Percentiles rank a stretch among this genome's conserved stretches.
Evolutionary conservation across 1,140 invertebrate genomes (phyloP).

Genomic region (Glossosoma conforme): DNA sequence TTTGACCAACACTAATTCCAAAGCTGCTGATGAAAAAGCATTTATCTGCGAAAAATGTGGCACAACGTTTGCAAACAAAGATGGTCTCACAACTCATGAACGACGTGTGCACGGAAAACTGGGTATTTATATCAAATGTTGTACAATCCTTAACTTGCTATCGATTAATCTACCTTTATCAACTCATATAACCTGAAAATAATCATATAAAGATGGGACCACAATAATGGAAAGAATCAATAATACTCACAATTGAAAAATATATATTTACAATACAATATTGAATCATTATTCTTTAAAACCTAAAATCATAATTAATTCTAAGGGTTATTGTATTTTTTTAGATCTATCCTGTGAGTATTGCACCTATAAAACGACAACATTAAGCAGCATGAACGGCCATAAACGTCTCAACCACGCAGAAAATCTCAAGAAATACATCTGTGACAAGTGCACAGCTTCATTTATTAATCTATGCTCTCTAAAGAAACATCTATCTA

Average conservation of each 20-base stretch:
- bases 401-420: slow-evolving; percentile 15
- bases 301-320: too few relatives aligned
- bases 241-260: too few relatives aligned
- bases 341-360: slow-evolving; percentile 17
- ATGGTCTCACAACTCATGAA: slow-evolving; percentile 14
- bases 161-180: too few relatives aligned
- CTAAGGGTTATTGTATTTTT: too few relatives aligned
- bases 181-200: too few relatives aligned
- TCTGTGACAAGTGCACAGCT: slow-evolving; percentile 24
- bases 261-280: too few relatives aligned
- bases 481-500: slow-evolving; percentile 10
- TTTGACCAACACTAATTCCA: slow-evolving; percentile 1
- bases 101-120: too few relatives aligned
- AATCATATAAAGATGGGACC: too few relatives aligned
- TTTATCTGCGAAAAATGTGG: slow-evolving; percentile 29
- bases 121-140: too few relatives aligned
- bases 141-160: too few relatives aligned
- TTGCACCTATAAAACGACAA: slow-evolving; percentile 18
- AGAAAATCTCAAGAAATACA: slow-evolving; percentile 4
- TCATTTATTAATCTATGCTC: slow-evolving; percentile 11
- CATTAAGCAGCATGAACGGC: slow-evolving; percentile 15
- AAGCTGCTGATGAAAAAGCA: slow-evolving; percentile 7
- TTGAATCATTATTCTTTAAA: too few relatives aligned
- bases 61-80: slow-evolving; percentile 11
- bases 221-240: too few relatives aligned